phyloP scores from a whole-genome alignment of 2,113 vertebrate species.

The Tretioscincus oriximinensis region DNA sequence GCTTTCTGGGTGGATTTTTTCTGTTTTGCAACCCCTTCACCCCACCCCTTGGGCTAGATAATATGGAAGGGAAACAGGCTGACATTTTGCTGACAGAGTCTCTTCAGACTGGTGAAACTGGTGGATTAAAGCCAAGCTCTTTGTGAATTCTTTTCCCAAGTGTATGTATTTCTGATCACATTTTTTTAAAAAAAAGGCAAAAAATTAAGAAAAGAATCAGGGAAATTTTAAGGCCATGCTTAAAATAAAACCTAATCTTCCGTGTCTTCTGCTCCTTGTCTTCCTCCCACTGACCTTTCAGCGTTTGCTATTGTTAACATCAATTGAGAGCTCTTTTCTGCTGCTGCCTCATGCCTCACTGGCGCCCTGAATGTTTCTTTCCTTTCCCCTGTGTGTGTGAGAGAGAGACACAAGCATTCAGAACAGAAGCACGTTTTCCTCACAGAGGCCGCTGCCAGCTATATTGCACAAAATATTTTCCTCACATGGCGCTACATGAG shows the following conservation, averaged over 20 bases:
- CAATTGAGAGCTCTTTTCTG: not conserved
- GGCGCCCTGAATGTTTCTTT: not conserved
- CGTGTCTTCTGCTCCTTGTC: not conserved
- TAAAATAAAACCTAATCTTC: not conserved
- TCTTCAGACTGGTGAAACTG: no score
- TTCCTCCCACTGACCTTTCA: conserved; percentile 14
- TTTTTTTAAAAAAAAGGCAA: no score
- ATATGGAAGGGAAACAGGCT: no score
- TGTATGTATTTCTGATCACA: no score
- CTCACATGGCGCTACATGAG: not conserved
- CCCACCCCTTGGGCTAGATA: no score
- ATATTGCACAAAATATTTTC: not conserved
- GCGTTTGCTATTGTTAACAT: conserved; percentile 10
- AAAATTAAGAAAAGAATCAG: no score
- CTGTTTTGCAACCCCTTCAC: no score
- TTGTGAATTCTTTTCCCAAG: no score
- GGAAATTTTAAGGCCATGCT: not conserved
- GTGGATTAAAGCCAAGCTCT: no score
- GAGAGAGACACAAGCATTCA: not conserved
- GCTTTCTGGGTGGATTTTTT: no score
- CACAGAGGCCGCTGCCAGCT: not conserved
- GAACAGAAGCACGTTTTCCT: not conserved
- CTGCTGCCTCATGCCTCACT: not conserved
- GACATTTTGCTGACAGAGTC: no score
- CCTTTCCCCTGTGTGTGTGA: not conserved